Evolutionary conservation across 2,797 vertebrate species (phyloP).

Genomic region (Chanos chanos): DNA sequence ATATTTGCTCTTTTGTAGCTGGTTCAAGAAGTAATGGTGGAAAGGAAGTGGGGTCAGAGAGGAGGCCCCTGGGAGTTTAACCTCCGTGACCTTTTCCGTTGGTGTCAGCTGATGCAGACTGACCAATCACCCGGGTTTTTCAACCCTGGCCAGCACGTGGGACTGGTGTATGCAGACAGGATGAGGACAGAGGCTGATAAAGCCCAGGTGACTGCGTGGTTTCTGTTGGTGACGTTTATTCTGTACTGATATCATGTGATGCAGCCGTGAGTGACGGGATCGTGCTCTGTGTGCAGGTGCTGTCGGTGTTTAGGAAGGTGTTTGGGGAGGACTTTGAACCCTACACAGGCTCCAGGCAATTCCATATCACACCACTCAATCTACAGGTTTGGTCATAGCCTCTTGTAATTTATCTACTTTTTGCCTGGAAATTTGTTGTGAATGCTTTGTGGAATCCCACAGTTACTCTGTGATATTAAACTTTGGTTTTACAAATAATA

Average conservation of each 20-base stretch:
- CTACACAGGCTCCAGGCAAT: conserved; percentile 82
- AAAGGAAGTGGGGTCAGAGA: conserved; percentile 91
- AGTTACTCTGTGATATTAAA: too few species aligned
- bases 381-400: conserved; percentile 77
- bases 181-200: conserved; percentile 89
- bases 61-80: conserved; percentile 99
- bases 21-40: conserved; percentile 81
- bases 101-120: conserved; percentile 95
- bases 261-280: neutral
- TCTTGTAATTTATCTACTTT: too few species aligned
- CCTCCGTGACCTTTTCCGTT: conserved; percentile 93
- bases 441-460: too few species aligned
- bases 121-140: conserved; percentile 90
- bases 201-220: conserved; percentile 72
- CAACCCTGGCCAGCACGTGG: conserved; percentile 89
- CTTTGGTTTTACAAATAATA: too few species aligned
- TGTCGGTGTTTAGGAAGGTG: conserved; percentile 80
- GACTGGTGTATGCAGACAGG: conserved; percentile 88
- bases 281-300: conserved; percentile 66
- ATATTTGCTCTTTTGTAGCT: conserved; percentile 68
- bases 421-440: too few species aligned
- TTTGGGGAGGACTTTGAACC: conserved; percentile 79
- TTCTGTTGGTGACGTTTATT: neutral
- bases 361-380: conserved; percentile 88
- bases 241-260: neutral